These are phyloP conservation scores for Eupithecia centaureata DNA, from an alignment of 2,888 invertebrate genomes.

Conservation along the genomic window DNA sequence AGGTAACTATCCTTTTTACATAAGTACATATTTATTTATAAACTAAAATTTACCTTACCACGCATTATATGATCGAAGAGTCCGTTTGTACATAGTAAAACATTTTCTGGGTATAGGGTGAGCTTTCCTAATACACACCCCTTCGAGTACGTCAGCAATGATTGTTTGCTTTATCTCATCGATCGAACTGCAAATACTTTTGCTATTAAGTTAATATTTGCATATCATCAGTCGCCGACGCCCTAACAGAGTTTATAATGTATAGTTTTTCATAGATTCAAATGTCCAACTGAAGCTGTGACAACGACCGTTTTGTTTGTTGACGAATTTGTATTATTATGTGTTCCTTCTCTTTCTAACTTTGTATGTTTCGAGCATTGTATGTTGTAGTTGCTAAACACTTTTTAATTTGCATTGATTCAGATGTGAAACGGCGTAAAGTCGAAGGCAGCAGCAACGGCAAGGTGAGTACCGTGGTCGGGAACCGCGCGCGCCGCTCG, in stretches of 20 bases:
- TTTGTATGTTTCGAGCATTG: background rate
- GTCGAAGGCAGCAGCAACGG: slow-evolving; percentile 88
- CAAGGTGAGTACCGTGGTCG: slow-evolving; percentile 91
- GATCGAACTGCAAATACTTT: too few relatives aligned
- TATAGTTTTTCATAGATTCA: too few relatives aligned
- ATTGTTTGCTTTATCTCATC: too few relatives aligned
- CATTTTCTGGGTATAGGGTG: too few relatives aligned
- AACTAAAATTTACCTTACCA: background rate
- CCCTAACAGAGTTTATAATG: too few relatives aligned
- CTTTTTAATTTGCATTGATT: slow-evolving; percentile 43
- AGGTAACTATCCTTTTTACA: slow-evolving; percentile 59
- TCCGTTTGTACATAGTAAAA: too few relatives aligned
- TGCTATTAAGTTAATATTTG: too few relatives aligned
- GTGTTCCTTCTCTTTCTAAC: background rate
- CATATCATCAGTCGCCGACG: too few relatives aligned
- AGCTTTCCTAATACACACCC: too few relatives aligned
- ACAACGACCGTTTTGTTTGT: background rate
- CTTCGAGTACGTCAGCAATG: too few relatives aligned
- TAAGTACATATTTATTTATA: background rate
- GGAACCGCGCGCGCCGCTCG: slow-evolving; percentile 70
- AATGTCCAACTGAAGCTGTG: background rate
- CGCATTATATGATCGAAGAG: too few relatives aligned
- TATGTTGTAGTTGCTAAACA: background rate
- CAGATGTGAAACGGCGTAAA: slow-evolving; percentile 94
- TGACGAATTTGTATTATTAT: background rate